These are phyloP conservation scores for Lumbricus terrestris DNA, from an alignment of 2,888 invertebrate species.

Conservation along the genomic window DNA sequence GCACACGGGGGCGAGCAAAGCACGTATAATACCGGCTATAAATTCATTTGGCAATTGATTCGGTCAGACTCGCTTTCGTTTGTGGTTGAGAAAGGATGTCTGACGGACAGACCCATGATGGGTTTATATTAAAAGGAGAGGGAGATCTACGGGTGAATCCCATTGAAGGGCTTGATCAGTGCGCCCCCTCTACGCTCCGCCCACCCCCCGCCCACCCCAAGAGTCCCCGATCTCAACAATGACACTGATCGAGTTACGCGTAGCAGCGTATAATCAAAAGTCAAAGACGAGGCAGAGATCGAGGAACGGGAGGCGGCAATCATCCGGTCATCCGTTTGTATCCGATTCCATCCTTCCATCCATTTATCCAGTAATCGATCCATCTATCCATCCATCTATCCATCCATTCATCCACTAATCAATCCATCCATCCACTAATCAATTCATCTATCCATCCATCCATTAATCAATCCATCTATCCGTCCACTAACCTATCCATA, in stretches of 20 bases:
- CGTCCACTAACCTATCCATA: background rate
- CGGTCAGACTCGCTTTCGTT: background rate
- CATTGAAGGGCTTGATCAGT: background rate
- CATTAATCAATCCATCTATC: background rate
- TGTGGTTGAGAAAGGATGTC: background rate
- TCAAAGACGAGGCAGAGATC: background rate
- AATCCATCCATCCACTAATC: background rate
- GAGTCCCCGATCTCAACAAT: background rate
- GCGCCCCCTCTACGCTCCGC: no score
- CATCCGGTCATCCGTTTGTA: background rate
- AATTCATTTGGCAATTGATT: background rate
- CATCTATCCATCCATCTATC: background rate
- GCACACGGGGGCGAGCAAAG: background rate
- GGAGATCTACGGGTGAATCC: background rate
- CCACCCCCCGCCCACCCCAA: background rate
- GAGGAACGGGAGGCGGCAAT: background rate
- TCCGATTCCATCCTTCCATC: background rate
- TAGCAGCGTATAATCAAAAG: background rate
- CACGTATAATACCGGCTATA: background rate
- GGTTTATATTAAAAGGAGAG: background rate
- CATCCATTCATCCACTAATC: background rate
- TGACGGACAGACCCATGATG: background rate
- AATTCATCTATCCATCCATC: background rate
- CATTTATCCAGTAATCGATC: background rate
- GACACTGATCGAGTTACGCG: background rate